Evolutionary conservation across 2,113 vertebrate genomes (phyloP).

Genomic region (Hyperoodon ampullatus): DNA sequence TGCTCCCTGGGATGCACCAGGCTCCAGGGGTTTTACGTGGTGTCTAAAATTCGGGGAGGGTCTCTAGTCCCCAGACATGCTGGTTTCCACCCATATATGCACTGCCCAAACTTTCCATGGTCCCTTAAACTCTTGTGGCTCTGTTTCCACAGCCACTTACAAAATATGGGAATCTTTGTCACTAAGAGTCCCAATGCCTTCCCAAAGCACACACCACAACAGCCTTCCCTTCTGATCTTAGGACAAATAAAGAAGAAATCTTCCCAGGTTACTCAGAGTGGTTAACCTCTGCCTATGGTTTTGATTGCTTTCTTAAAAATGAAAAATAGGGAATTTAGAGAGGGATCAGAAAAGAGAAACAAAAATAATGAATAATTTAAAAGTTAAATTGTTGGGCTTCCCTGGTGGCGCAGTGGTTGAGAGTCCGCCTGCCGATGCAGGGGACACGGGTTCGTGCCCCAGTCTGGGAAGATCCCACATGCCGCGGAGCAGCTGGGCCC

Average conservation of each 20-base stretch:
- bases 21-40: background rate
- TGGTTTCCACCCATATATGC: background rate
- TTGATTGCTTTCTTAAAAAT: background rate
- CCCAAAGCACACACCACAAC: accelerated
- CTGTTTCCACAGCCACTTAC: background rate
- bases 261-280: background rate
- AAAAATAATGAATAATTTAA: background rate
- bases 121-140: background rate
- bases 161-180: background rate
- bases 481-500: too few species aligned
- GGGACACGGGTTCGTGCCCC: too few species aligned
- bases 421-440: too few species aligned
- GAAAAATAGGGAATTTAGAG: background rate
- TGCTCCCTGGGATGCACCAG: background rate
- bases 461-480: too few species aligned
- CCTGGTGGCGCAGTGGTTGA: too few species aligned
- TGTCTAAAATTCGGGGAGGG: background rate
- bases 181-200: background rate
- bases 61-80: background rate
- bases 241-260: background rate
- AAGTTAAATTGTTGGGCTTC: background rate
- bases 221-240: too few species aligned
- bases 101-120: background rate
- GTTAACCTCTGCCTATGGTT: background rate
- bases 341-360: background rate